A percentile compares a stretch with the other conserved stretches of the same genome.
These are phyloP conservation scores for Saguinus imperator DNA, from an alignment of 2,113 vertebrate species.

Conservation along the genomic window DNA sequence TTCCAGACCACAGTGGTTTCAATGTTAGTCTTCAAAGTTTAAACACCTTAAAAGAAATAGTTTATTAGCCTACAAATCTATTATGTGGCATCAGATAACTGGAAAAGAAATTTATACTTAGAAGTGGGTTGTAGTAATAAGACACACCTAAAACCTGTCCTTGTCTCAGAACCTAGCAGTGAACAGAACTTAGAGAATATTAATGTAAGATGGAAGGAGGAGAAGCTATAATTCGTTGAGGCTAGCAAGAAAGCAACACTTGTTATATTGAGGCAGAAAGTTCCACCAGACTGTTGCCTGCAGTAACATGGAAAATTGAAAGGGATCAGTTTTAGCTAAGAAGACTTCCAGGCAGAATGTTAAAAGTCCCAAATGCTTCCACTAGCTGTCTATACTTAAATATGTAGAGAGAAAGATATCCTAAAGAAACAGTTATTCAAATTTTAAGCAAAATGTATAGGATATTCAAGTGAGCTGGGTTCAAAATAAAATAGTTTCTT, in stretches of 20 bases:
- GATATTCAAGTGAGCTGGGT: neutral
- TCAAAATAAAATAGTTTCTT: neutral
- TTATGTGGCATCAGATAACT: neutral
- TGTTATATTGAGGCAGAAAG: neutral
- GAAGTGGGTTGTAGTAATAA: neutral
- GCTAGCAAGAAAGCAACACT: neutral
- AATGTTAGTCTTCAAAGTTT: neutral
- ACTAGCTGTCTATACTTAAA: neutral
- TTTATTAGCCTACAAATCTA: neutral
- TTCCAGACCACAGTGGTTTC: neutral
- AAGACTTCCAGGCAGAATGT: neutral
- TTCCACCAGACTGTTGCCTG: neutral
- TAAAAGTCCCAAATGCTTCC: neutral
- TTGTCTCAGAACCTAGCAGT: neutral
- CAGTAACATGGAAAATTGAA: neutral
- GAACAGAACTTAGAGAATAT: neutral
- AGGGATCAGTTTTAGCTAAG: neutral
- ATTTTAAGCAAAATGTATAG: neutral
- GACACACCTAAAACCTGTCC: neutral
- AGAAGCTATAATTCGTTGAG: neutral
- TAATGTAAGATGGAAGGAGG: neutral
- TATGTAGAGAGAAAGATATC: neutral
- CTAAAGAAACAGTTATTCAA: neutral
- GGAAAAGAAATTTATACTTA: neutral
- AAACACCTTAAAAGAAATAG: neutral